phyloP scores from a whole-genome alignment of 2,888 invertebrate species.

The Caenorhabditis zanzibari region DNA sequence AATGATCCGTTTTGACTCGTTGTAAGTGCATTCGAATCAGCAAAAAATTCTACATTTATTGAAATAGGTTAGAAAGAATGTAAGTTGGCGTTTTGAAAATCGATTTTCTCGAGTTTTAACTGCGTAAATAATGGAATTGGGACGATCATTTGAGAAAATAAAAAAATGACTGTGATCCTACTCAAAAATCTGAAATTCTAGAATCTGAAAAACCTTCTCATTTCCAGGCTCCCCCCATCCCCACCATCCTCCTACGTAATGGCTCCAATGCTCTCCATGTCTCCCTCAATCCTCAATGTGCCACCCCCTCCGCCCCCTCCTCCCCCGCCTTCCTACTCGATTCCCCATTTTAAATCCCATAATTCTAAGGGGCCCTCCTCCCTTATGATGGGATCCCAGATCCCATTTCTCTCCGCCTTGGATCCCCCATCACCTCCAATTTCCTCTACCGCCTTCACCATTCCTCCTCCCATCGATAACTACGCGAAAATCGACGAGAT shows the following conservation, averaged over 20 bases:
- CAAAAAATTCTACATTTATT: too few relatives aligned
- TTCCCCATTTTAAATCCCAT: background rate
- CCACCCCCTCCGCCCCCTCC: conserved; percentile 34
- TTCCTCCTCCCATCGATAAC: background rate
- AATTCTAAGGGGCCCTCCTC: conserved; percentile 10
- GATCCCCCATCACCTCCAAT: conserved; percentile 13
- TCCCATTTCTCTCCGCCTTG: conserved; percentile 11
- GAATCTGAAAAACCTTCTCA: too few relatives aligned
- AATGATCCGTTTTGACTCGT: too few relatives aligned
- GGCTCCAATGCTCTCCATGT: conserved; percentile 38
- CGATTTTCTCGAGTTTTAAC: too few relatives aligned
- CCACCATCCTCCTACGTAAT: conserved; percentile 39
- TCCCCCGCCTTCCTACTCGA: background rate
- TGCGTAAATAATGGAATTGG: too few relatives aligned
- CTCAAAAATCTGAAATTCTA: too few relatives aligned
- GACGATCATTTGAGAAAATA: too few relatives aligned
- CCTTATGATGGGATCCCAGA: conserved; percentile 17
- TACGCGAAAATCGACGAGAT: background rate
- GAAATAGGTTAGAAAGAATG: too few relatives aligned
- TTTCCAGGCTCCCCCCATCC: conserved; percentile 40
- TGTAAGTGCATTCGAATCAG: too few relatives aligned
- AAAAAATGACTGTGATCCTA: too few relatives aligned
- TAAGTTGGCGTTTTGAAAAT: too few relatives aligned
- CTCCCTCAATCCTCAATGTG: background rate
- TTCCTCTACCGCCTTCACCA: conserved; percentile 1